Percentiles rank a stretch among this genome's conserved stretches.
phyloP scores from a whole-genome alignment of 1,140 invertebrate genomes.

The Oreohelix idahoensis region DNA sequence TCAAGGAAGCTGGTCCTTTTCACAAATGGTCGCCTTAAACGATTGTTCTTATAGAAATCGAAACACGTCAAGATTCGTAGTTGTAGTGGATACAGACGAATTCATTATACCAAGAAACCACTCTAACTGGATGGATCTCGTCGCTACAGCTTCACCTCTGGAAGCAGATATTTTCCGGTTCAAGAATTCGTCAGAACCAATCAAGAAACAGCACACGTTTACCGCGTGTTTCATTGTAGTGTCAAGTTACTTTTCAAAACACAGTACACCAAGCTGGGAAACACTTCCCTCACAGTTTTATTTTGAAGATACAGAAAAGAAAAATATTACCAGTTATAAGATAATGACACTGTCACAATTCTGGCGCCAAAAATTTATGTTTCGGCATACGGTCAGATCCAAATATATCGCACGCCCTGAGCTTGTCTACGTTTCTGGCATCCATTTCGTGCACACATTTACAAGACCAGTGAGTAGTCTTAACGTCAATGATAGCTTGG shows the following conservation, averaged over 20 bases:
- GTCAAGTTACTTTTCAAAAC: neutral
- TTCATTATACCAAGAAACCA: slow-evolving; percentile 1
- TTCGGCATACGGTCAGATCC: neutral
- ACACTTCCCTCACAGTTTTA: neutral
- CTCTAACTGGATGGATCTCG: neutral
- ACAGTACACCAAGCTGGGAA: neutral
- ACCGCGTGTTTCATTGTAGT: neutral
- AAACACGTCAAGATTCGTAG: slow-evolving; percentile 2
- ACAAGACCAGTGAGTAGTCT: neutral
- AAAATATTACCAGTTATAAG: neutral
- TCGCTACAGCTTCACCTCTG: neutral
- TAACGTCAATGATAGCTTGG: neutral
- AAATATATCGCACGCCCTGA: neutral
- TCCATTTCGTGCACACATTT: neutral
- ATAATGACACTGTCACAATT: neutral
- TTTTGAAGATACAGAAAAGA: neutral
- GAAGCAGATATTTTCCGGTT: neutral
- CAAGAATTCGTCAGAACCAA: neutral
- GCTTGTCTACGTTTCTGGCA: neutral
- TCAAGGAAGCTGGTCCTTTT: neutral
- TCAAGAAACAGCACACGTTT: neutral
- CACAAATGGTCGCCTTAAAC: slow-evolving; percentile 3
- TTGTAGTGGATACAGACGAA: slow-evolving; percentile 6
- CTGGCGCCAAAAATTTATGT: neutral
- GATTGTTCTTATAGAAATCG: slow-evolving; percentile 21